Evolutionary conservation across 2,797 vertebrate genomes (phyloP).

Genomic region (Myotis findleyi): DNA sequence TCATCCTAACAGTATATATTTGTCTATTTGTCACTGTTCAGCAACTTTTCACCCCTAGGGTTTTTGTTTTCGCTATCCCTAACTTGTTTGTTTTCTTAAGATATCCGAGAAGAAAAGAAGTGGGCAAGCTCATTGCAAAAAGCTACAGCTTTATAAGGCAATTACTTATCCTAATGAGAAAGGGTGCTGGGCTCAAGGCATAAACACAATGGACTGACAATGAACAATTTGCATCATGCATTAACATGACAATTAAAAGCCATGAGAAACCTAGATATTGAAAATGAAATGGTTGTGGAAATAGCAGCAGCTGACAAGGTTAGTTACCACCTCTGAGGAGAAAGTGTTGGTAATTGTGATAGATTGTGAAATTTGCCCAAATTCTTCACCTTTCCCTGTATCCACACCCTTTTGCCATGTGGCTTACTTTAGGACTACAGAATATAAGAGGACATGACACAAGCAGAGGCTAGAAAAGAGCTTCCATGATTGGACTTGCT

Average conservation of each 20-base stretch:
- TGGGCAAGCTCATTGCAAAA: slow-evolving; percentile 47
- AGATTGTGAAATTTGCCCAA: neutral
- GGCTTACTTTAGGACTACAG: slow-evolving; percentile 7
- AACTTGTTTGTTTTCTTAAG: slow-evolving; percentile 51
- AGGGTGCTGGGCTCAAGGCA: slow-evolving; percentile 46
- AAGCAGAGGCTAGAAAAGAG: slow-evolving; percentile 26
- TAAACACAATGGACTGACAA: slow-evolving; percentile 50
- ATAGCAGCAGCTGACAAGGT: neutral
- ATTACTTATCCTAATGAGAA: slow-evolving; percentile 61
- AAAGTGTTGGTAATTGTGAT: slow-evolving; percentile 28
- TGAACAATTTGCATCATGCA: slow-evolving; percentile 26
- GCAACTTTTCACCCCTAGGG: neutral
- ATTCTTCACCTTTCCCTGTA: slow-evolving; percentile 9
- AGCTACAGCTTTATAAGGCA: slow-evolving; percentile 23
- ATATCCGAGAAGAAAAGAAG: slow-evolving; percentile 38
- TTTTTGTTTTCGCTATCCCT: slow-evolving; percentile 42
- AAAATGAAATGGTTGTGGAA: slow-evolving; percentile 57
- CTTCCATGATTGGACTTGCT: neutral
- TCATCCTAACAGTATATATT: slow-evolving; percentile 1
- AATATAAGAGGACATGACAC: neutral
- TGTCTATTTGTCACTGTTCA: slow-evolving; percentile 53
- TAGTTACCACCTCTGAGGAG: slow-evolving; percentile 22
- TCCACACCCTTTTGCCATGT: neutral
- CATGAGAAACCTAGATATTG: slow-evolving; percentile 23
- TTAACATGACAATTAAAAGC: slow-evolving; percentile 12